Base-by-base conservation (phyloP, 2,113 vertebrate genomes). In the Tautogolabrus adspersus region DNA sequence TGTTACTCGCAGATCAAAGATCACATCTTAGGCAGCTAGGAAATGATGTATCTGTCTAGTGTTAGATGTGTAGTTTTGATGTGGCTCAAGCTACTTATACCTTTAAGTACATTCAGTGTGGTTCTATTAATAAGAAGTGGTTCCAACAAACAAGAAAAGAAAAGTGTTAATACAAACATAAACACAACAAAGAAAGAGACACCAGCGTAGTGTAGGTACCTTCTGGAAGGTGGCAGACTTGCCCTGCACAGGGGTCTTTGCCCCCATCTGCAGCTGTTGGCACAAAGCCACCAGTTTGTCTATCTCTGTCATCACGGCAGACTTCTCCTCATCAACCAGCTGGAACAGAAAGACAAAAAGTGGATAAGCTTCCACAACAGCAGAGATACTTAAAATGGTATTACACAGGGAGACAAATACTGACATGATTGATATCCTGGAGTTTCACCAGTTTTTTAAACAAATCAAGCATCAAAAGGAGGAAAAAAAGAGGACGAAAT, bases 161-260 rank as follows among this genome's bases (percentile, higher is more conserved):
- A 49, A 42, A 42, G 40, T 15, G 15, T 49, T 4, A 6, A 18
- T 11, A 66, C 15, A 75, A 8, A 61, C 37, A 40, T 19, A 55
- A 37, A 6, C 13, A 51, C 6, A 38, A 1, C 1, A 15, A 3
- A 3, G 1, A 6, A 4, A 61, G 6, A 34, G 6, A 70, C 11
- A 13, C 55, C 49, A 23, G 37, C 30, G 84, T 57, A 82, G 61
- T 84, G 1, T 46, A 15, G 3, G 65, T 77, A 99, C 98, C 97
- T 99, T 99, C 82, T 96, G 94, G 91, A 97, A 97, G 74, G 94
- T 96, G 89, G 96, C 95, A 68, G 93, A 94, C 95, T 98, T 98
- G 64, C 96, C 97, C 93, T 98, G 97, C 60, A 94, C 93, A 37
- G 95, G 94, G 52, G 94, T 90, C 88, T 94, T 97, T 57, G 94